Percentiles rank a stretch among this genome's conserved stretches.
phyloP scores from a whole-genome alignment of 2,797 vertebrate species.

The Microcaecilia unicolor region DNA sequence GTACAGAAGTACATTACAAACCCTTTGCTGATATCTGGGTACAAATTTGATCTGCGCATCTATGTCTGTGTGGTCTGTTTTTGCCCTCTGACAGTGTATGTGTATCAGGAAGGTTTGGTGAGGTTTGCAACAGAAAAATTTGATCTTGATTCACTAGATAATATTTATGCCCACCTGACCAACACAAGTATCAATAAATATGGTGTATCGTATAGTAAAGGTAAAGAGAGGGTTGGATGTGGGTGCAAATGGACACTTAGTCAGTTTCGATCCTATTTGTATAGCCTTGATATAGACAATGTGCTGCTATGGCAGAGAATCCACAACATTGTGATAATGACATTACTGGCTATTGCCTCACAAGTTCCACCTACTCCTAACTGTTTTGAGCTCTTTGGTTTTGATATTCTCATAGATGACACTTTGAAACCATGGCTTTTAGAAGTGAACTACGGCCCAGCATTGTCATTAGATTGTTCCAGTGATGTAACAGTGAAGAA shows the following conservation, averaged over 20 bases:
- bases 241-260: slow-evolving; percentile 74
- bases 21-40: slow-evolving; percentile 65
- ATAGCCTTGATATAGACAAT: slow-evolving; percentile 44
- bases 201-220: slow-evolving; percentile 49
- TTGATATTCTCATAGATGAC: slow-evolving; percentile 62
- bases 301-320: slow-evolving; percentile 60
- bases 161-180: slow-evolving; percentile 66
- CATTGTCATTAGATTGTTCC: slow-evolving; percentile 53
- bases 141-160: slow-evolving; percentile 49
- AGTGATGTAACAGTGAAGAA: slow-evolving; percentile 59
- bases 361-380: slow-evolving; percentile 49
- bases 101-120: slow-evolving; percentile 66
- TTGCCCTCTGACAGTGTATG: slow-evolving; percentile 61
- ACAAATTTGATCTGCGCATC: slow-evolving; percentile 71
- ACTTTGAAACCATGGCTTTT: slow-evolving; percentile 64
- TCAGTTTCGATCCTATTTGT: slow-evolving; percentile 63
- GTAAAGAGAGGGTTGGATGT: slow-evolving; percentile 57
- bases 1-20: slow-evolving; percentile 68
- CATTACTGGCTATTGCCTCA: slow-evolving; percentile 55
- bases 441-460: slow-evolving; percentile 64
- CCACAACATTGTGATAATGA: slow-evolving; percentile 59
- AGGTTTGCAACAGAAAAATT: slow-evolving; percentile 73
- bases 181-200: slow-evolving; percentile 75
- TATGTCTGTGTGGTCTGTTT: slow-evolving; percentile 72
- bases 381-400: slow-evolving; percentile 71